These are phyloP conservation scores for Amblyopsis hoosieri DNA, from an alignment of 2,797 vertebrate species.

Conservation along the genomic window DNA sequence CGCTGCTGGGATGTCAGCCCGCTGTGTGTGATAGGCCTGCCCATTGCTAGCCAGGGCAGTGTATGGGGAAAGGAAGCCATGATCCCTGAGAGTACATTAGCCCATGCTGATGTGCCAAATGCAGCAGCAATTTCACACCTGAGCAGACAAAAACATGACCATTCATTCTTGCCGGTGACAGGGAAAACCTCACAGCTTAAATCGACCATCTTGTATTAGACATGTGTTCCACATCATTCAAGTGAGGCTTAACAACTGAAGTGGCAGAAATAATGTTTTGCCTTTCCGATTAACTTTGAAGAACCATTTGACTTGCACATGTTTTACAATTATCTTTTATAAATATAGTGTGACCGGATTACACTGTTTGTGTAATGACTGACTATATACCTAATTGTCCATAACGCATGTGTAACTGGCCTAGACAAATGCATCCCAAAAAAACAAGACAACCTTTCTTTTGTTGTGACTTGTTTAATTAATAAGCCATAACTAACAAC, in stretches of 20 bases:
- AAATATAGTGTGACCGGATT: neutral
- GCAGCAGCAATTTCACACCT: constrained; percentile 78
- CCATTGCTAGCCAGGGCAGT: constrained; percentile 23
- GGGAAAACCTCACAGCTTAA: constrained; percentile 52
- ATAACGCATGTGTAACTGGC: neutral
- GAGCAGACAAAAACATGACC: constrained; percentile 74
- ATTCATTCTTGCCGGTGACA: constrained; percentile 66
- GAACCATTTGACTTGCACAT: neutral
- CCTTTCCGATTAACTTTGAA: neutral
- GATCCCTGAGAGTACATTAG: constrained; percentile 70
- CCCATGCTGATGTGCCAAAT: constrained; percentile 71
- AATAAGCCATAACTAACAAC: neutral
- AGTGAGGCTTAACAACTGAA: constrained; percentile 17
- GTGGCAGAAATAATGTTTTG: constrained; percentile 23
- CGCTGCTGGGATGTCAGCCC: constrained; percentile 43
- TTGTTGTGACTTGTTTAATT: neutral
- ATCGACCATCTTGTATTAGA: constrained; percentile 44
- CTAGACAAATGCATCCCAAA: too few relatives aligned
- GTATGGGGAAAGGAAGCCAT: constrained; percentile 37
- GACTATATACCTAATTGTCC: neutral
- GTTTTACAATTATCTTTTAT: constrained; percentile 1
- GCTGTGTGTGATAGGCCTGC: constrained; percentile 41
- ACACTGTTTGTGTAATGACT: neutral
- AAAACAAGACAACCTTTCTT: too few relatives aligned
- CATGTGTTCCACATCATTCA: constrained; percentile 55